These are phyloP conservation scores for Cosmopolites sordidus DNA, from an alignment of 2,888 invertebrate genomes.

Conservation along the genomic window DNA sequence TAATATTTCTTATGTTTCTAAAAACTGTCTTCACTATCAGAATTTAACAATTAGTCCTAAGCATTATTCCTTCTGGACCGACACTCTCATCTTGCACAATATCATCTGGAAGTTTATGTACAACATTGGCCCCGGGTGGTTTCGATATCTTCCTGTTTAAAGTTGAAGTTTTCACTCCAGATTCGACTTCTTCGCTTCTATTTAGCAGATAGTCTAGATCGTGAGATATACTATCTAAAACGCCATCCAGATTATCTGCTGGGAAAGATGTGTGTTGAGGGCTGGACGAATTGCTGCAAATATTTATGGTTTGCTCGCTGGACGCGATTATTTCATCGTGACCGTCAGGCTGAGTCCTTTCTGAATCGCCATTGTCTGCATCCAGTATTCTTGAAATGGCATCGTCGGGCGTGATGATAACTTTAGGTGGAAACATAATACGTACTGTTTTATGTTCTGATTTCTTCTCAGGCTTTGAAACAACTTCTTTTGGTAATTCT, in stretches of 20 bases:
- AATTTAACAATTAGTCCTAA: slow-evolving; percentile 33
- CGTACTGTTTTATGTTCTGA: slow-evolving; percentile 27
- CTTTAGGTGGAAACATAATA: slow-evolving; percentile 31
- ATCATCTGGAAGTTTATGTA: slow-evolving; percentile 41
- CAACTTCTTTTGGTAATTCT: slow-evolving; percentile 6
- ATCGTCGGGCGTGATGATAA: slow-evolving; percentile 36
- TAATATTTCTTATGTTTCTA: background rate
- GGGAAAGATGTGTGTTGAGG: slow-evolving; percentile 1
- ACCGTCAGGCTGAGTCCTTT: slow-evolving; percentile 43
- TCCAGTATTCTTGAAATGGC: slow-evolving; percentile 31
- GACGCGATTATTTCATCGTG: slow-evolving; percentile 34
- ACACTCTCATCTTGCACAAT: slow-evolving; percentile 23
- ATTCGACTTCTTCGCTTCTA: slow-evolving; percentile 45
- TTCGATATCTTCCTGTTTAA: slow-evolving; percentile 37
- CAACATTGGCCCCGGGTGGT: slow-evolving; percentile 36
- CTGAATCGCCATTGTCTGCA: slow-evolving; percentile 20
- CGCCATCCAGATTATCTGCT: slow-evolving; percentile 51
- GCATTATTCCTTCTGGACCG: slow-evolving; percentile 29
- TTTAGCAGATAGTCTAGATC: slow-evolving; percentile 79
- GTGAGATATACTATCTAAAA: slow-evolving; percentile 75
- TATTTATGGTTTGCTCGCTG: slow-evolving; percentile 10
- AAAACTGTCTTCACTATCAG: background rate
- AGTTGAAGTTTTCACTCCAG: slow-evolving; percentile 16
- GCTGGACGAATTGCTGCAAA: slow-evolving; percentile 5
- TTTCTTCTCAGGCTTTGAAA: slow-evolving; percentile 16